Evolutionary conservation across 2,888 invertebrate genomes (phyloP).

Genomic region (Trissolcus japonicus): DNA sequence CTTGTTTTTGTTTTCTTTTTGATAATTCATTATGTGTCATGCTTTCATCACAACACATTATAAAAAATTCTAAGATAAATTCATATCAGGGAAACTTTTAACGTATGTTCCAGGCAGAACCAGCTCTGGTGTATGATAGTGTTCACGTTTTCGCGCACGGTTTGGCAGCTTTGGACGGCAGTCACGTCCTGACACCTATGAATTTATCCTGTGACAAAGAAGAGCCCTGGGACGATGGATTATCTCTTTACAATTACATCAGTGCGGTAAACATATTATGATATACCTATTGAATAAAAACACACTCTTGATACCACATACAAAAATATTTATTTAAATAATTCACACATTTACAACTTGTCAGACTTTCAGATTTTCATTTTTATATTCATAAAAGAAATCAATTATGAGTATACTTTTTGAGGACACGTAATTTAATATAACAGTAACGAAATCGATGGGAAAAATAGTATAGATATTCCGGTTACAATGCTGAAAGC

Average conservation of each 20-base stretch:
- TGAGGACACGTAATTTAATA: constrained; percentile 8
- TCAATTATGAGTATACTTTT: constrained; percentile 3
- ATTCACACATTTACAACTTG: too few species aligned
- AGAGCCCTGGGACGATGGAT: constrained; percentile 87
- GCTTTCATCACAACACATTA: background rate
- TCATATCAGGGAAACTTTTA: constrained; percentile 49
- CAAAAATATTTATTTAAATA: too few species aligned
- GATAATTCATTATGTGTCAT: too few species aligned
- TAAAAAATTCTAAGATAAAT: constrained; percentile 25
- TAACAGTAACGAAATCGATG: constrained; percentile 24
- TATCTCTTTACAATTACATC: constrained; percentile 85
- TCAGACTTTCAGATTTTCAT: too few species aligned
- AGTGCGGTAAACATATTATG: constrained; percentile 80
- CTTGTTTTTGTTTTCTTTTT: background rate
- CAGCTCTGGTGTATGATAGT: constrained; percentile 90
- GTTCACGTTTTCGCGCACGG: constrained; percentile 90
- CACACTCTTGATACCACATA: too few species aligned
- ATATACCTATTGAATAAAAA: too few species aligned
- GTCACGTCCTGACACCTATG: constrained; percentile 82
- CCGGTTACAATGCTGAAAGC: constrained; percentile 18
- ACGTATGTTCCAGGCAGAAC: constrained; percentile 83
- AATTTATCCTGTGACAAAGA: constrained; percentile 91
- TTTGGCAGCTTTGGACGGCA: constrained; percentile 83
- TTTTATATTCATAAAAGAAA: background rate
- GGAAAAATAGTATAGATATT: constrained; percentile 28